phyloP scores from a whole-genome alignment of 2,797 vertebrate species.

The Neostethus bicornis region DNA sequence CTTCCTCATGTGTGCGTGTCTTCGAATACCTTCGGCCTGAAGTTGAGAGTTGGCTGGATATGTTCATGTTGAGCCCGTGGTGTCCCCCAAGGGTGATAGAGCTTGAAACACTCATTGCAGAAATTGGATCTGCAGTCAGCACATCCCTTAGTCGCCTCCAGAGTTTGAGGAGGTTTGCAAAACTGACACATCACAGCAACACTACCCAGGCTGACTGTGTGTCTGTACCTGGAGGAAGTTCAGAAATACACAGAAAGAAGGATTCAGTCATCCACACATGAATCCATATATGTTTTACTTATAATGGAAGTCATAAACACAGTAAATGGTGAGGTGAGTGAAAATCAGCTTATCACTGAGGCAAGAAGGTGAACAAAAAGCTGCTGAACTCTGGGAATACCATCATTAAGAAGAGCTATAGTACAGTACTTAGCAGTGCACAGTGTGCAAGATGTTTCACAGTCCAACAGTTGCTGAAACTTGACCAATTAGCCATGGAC shows the following conservation, averaged over 20 bases:
- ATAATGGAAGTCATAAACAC: not conserved
- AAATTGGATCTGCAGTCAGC: constrained; percentile 93
- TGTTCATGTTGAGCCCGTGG: constrained; percentile 95
- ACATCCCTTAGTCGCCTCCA: constrained; percentile 96
- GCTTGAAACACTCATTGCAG: constrained; percentile 98
- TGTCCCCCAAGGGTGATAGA: constrained; percentile 97
- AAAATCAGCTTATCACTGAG: constrained; percentile 6
- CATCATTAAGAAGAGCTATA: constrained; percentile 39
- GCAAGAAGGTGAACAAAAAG: constrained; percentile 19
- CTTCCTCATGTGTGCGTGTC: not conserved
- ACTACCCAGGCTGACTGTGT: constrained; percentile 90
- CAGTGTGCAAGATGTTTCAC: constrained; percentile 41
- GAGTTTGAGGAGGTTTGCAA: constrained; percentile 89
- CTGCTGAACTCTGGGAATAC: constrained; percentile 23
- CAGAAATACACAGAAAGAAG: no score
- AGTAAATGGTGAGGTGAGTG: not conserved
- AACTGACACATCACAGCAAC: constrained; percentile 94
- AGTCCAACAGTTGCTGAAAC: constrained; percentile 48
- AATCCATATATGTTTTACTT: not conserved
- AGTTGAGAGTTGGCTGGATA: constrained; percentile 92
- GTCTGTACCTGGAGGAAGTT: constrained; percentile 78
- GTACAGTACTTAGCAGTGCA: constrained; percentile 41
- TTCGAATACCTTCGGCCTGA: constrained; percentile 89
- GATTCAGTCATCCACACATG: no score
- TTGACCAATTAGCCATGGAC: constrained; percentile 21